phyloP scores from a whole-genome alignment of 2,113 vertebrate genomes.

The Girardinichthys multiradiatus region DNA sequence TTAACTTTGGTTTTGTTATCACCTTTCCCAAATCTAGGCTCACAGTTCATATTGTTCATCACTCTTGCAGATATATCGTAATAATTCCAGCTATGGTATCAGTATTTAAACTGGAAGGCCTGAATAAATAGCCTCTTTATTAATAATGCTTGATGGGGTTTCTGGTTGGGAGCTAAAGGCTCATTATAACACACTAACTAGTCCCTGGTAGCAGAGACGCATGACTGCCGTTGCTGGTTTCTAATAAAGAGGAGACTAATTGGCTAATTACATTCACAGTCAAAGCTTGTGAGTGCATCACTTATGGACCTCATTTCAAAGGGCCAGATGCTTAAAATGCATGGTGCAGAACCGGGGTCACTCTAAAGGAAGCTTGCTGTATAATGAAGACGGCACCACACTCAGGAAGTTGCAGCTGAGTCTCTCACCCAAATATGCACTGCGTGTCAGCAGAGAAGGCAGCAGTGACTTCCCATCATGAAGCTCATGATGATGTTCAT shows the following conservation, averaged over 20 bases:
- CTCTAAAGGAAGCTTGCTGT: constrained; percentile 40
- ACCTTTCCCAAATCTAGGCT: constrained; percentile 8
- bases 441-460: constrained; percentile 2
- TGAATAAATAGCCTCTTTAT: constrained; percentile 73
- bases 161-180: constrained; percentile 73
- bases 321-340: constrained; percentile 53
- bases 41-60: constrained; percentile 13
- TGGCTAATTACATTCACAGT: constrained; percentile 73
- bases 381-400: constrained; percentile 42
- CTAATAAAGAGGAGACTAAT: constrained; percentile 75
- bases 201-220: constrained; percentile 72
- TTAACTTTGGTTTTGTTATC: not conserved
- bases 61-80: constrained; percentile 54
- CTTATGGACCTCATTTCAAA: constrained; percentile 61
- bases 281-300: constrained; percentile 58
- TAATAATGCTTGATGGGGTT: constrained; percentile 74
- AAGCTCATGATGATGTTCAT: constrained; percentile 42
- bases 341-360: constrained; percentile 53
- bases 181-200: constrained; percentile 76
- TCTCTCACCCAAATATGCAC: not conserved
- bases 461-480: constrained; percentile 35
- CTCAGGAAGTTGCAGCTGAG: not conserved
- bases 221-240: constrained; percentile 63
- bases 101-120: constrained; percentile 59
- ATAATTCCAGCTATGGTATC: constrained; percentile 50